phyloP scores from a whole-genome alignment of 2,113 vertebrate species.

The Pseudorhombus dupliciocellatus region DNA sequence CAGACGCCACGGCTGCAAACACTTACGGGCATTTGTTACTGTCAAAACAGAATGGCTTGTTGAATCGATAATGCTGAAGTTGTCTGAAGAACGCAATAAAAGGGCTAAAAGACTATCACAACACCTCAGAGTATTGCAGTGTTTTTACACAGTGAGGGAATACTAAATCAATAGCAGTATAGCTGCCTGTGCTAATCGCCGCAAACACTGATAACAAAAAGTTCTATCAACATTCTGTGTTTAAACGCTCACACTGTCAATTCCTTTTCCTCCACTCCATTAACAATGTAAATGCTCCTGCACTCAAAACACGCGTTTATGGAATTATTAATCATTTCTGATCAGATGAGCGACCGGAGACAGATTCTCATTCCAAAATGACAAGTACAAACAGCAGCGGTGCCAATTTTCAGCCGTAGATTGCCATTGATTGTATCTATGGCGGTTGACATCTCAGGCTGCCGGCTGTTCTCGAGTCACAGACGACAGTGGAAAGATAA shows the following conservation, averaged over 20 bases:
- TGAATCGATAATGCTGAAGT: conserved; percentile 55
- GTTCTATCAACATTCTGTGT: conserved; percentile 7
- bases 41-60: conserved; percentile 56
- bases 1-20: conserved; percentile 31
- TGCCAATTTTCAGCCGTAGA: conserved; percentile 37
- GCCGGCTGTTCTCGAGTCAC: conserved; percentile 34
- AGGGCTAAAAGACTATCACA: conserved; percentile 30
- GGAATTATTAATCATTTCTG: conserved; percentile 19
- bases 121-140: conserved; percentile 14
- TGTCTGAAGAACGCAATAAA: conserved; percentile 32
- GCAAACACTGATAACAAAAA: conserved; percentile 7
- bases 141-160: conserved; percentile 20
- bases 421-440: conserved; percentile 48
- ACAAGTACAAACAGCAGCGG: conserved; percentile 48
- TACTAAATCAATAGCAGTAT: conserved; percentile 27
- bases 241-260: not conserved
- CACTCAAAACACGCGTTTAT: not conserved
- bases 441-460: conserved; percentile 46
- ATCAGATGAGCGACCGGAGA: conserved; percentile 26
- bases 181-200: conserved; percentile 12
- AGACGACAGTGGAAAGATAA: conserved; percentile 39
- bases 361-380: conserved; percentile 36
- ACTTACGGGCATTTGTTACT: conserved; percentile 53
- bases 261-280: not conserved
- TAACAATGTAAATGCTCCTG: not conserved